Conservation (phyloP, 2,113 vertebrate genomes). For the Hydrochoerus hydrochaeris region DNA sequence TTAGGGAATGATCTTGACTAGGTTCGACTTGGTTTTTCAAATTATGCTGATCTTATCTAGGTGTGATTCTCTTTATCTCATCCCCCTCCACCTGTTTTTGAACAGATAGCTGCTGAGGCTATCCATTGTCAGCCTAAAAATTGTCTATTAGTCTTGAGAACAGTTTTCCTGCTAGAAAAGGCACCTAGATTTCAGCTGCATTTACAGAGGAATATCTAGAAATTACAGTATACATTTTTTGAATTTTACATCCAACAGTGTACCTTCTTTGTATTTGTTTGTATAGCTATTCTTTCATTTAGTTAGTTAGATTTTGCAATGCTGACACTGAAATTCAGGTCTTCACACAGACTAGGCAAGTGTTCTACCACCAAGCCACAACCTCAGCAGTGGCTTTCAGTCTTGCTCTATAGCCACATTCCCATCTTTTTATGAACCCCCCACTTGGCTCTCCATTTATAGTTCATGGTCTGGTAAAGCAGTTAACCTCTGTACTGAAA, state of each 20-base stretch:
- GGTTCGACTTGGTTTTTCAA: conserved; percentile 17
- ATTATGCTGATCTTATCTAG: background rate
- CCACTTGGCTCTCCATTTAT: background rate
- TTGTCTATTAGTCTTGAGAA: conserved; percentile 64
- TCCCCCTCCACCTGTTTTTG: background rate
- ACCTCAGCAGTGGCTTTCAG: background rate
- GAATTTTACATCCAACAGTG: conserved; percentile 35
- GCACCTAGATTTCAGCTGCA: conserved; percentile 57
- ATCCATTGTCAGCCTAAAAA: conserved; percentile 75
- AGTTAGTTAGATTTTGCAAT: background rate
- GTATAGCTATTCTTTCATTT: background rate
- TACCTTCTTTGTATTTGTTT: background rate
- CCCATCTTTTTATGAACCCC: background rate
- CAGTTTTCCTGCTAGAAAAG: conserved; percentile 70
- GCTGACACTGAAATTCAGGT: too few relatives aligned
- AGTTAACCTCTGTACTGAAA: conserved; percentile 58
- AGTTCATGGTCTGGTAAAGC: conserved; percentile 29
- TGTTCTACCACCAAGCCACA: background rate
- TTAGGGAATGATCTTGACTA: background rate
- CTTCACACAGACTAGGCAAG: background rate
- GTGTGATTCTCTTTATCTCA: background rate
- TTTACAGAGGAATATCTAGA: conserved; percentile 62
- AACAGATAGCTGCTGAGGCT: background rate
- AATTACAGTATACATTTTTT: conserved; percentile 23
- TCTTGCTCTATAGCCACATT: conserved; percentile 25